phyloP scores from a whole-genome alignment of 2,888 invertebrate genomes.

The Ametastegia equiseti region DNA sequence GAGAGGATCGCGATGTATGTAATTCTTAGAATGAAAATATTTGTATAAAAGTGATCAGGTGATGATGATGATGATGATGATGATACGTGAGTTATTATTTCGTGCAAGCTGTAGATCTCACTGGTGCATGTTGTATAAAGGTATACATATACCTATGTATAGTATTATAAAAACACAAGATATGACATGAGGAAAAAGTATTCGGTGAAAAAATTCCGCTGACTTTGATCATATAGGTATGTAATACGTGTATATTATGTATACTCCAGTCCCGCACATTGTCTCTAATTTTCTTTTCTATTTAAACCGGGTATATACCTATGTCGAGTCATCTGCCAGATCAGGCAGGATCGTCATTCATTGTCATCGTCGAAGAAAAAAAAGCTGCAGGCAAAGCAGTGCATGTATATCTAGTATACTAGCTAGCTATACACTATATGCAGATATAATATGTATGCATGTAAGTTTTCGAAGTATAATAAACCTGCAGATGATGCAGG shows the following conservation, averaged over 20 bases:
- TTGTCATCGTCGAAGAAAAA: not conserved
- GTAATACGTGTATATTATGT: too few relatives aligned
- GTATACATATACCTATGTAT: not conserved
- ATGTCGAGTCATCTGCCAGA: slow-evolving; percentile 4
- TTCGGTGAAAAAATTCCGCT: slow-evolving; percentile 18
- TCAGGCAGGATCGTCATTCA: not conserved
- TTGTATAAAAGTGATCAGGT: too few relatives aligned
- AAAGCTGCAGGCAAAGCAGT: not conserved
- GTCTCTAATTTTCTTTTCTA: not conserved
- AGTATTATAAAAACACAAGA: not conserved
- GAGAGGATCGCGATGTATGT: too few relatives aligned
- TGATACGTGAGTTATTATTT: too few relatives aligned
- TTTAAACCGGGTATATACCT: not conserved
- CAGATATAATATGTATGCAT: too few relatives aligned
- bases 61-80: too few relatives aligned
- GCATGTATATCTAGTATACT: too few relatives aligned
- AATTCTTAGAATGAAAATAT: not conserved
- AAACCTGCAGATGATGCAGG: too few relatives aligned
- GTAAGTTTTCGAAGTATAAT: too few relatives aligned
- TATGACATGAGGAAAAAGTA: not conserved
- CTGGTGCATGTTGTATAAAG: not conserved
- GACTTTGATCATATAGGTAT: not conserved
- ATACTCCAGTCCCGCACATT: not conserved
- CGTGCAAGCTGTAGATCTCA: not conserved
- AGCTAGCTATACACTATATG: too few relatives aligned